Base-by-base conservation (phyloP, 2,888 invertebrate genomes). In the Drosophila incognita region DNA sequence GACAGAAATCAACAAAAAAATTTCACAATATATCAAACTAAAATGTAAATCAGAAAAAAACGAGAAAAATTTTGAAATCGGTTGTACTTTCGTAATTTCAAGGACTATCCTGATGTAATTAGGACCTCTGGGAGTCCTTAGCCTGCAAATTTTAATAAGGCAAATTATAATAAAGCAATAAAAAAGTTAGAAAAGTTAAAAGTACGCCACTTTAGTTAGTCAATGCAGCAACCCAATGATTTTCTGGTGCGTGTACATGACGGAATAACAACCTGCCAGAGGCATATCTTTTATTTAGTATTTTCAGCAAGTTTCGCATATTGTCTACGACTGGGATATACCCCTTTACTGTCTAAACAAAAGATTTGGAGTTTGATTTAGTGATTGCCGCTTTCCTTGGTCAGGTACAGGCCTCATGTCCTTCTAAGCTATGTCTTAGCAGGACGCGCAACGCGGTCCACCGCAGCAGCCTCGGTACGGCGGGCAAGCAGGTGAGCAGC, bases 401-500 rank as follows among this genome's bases (percentile, higher is more conserved):
- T 21, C 7, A n/a, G 0, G 13, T 7, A 7, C 27, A 18, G 61
- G 46, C 68, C 68, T 57, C 18, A 51, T 60, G 63, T 60, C 70
- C 29, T 74, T 81, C 79, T 81, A 69, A 79, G 69, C 67, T 10
- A 11, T 11, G 24, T 10, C 18, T 33, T 72, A 89, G 42, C 84
- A 84, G 15, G 82, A 70, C 4, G 79, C 74, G 59, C 74, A 79
- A 0, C 79, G 40, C 0, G 89, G 78, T 10, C 81, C 84, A 24
- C 82, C 79, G 27, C 85, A 82, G 49, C 76, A 76, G 8, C 86
- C 83, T 2, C 73, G 58, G 42, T 85, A 82, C 0, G 58, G 59
- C 2, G 83, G 80, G 38, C 82, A 82, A n/a, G 58, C 15, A 0
- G 85, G 83, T 2, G 71, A 59, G 24, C 66, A 70, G 24, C 78